Evolutionary conservation across 2,888 invertebrate species (phyloP).

Genomic region (Lasius platythorax): DNA sequence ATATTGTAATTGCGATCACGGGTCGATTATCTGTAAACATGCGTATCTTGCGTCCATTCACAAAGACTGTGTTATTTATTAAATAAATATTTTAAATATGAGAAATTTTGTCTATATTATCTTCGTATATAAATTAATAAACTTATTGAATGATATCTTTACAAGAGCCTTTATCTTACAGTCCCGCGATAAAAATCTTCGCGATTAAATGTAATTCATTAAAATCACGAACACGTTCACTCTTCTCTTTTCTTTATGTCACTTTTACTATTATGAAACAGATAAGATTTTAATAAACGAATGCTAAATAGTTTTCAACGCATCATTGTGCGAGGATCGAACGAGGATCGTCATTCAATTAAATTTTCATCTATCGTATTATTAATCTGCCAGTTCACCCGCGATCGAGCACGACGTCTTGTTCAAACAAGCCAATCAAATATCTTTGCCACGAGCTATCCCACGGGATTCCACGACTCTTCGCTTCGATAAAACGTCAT

Average conservation of each 20-base stretch:
- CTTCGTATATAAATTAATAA: background rate
- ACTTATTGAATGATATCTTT: background rate
- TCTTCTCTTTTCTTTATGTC: background rate
- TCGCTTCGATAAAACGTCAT: slow-evolving; percentile 55
- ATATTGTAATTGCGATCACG: slow-evolving; percentile 19
- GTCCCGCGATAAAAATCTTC: background rate
- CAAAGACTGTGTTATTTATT: background rate
- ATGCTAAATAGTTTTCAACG: slow-evolving; percentile 34
- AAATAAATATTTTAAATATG: background rate
- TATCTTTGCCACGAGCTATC: slow-evolving; percentile 40
- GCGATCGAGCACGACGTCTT: slow-evolving; percentile 51
- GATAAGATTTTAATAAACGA: slow-evolving; percentile 44
- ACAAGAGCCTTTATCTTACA: background rate
- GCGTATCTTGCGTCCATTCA: background rate
- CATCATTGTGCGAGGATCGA: slow-evolving; percentile 11
- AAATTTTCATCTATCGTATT: slow-evolving; percentile 57
- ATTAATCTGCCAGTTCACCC: slow-evolving; percentile 55
- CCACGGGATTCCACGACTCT: slow-evolving; percentile 50
- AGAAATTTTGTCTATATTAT: background rate
- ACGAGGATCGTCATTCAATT: slow-evolving; percentile 49
- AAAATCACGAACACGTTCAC: background rate
- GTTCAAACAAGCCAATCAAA: slow-evolving; percentile 56
- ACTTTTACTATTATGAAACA: slow-evolving; percentile 8
- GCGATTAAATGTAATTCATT: background rate
- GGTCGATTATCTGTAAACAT: slow-evolving; percentile 21